phyloP scores from a whole-genome alignment of 2,113 vertebrate species.

The Pseudopipra pipra region DNA sequence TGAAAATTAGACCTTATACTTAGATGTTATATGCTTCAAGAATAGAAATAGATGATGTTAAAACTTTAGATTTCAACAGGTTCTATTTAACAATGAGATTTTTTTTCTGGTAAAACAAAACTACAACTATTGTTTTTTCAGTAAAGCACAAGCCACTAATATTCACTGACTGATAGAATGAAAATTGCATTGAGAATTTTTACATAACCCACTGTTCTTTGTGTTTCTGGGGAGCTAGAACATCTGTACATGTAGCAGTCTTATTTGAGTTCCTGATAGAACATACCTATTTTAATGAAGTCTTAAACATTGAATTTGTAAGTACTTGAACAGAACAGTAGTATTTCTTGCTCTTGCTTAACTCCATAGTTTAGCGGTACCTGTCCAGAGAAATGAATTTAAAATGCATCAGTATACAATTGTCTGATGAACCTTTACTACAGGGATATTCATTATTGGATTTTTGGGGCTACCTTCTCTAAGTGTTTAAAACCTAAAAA shows the following conservation, averaged over 20 bases:
- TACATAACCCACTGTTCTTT: neutral
- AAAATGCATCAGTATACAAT: neutral
- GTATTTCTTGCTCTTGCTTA: neutral
- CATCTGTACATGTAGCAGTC: neutral
- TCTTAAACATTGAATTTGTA: neutral
- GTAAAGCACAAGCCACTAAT: neutral
- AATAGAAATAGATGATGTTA: neutral
- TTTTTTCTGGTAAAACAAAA: neutral
- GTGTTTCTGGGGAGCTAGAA: neutral
- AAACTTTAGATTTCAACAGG: neutral
- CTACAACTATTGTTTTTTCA: neutral
- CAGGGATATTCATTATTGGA: neutral
- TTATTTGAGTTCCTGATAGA: neutral
- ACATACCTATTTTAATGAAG: neutral
- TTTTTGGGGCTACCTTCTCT: neutral
- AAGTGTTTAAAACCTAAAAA: neutral
- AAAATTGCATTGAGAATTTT: neutral
- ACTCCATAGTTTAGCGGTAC: neutral
- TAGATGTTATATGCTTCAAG: neutral
- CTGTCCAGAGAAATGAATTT: neutral
- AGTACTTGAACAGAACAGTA: neutral
- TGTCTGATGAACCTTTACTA: neutral
- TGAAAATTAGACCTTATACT: neutral
- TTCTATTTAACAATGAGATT: neutral
- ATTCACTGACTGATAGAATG: neutral